Evolutionary conservation across 2,797 vertebrate genomes (phyloP).

Genomic region (Silurus lanzhouensis): DNA sequence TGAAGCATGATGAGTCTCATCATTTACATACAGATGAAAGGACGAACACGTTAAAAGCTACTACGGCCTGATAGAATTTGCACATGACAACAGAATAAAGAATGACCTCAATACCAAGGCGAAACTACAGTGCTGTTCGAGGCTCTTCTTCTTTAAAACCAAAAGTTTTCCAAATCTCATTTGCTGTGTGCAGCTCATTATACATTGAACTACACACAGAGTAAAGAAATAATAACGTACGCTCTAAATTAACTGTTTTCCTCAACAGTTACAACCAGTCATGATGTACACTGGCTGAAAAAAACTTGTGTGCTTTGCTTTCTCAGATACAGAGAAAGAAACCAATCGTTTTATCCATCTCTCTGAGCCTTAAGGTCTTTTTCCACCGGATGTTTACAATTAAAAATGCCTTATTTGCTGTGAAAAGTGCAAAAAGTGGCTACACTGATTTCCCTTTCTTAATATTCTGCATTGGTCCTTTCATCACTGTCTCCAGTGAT

Average conservation of each 20-base stretch:
- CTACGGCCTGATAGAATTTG: conserved; percentile 4
- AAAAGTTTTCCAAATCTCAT: background rate
- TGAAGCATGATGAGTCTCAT: conserved; percentile 6
- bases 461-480: conserved; percentile 15
- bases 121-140: background rate
- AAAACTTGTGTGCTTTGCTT: background rate
- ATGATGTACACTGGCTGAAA: conserved; percentile 18
- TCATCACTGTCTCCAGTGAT: conserved; percentile 17
- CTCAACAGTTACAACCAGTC: conserved; percentile 1
- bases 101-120: conserved; percentile 1
- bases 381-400: conserved; percentile 8
- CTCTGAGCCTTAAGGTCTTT: conserved; percentile 12
- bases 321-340: conserved; percentile 9
- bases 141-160: conserved; percentile 7
- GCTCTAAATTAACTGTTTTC: conserved; percentile 29
- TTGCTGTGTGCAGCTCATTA: conserved; percentile 1
- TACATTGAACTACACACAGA: conserved; percentile 9
- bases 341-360: conserved; percentile 15
- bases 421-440: conserved; percentile 18
- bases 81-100: background rate
- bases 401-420: conserved; percentile 6
- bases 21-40: conserved; percentile 48
- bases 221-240: conserved; percentile 32
- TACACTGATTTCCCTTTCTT: conserved; percentile 33
- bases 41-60: conserved; percentile 20